A percentile compares a stretch with the other conserved stretches of the same genome.
These are phyloP conservation scores for Drosophila kambysellisi DNA, from an alignment of 2,888 invertebrate genomes.

Conservation along the genomic window DNA sequence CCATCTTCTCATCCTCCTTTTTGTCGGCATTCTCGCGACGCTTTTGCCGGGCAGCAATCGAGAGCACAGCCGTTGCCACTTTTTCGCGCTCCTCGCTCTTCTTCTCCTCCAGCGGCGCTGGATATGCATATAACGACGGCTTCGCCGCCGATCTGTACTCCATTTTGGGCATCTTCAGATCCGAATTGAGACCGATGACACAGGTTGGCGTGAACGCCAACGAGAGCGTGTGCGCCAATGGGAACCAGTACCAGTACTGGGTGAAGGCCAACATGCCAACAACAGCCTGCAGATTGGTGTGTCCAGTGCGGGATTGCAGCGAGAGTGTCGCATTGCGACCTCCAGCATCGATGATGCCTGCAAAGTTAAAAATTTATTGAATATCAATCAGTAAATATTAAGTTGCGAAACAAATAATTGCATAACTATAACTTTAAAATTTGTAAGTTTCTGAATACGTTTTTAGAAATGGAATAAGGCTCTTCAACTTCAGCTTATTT, in stretches of 20 bases:
- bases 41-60: slow-evolving; percentile 97
- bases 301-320: slow-evolving; percentile 97
- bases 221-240: slow-evolving; percentile 97
- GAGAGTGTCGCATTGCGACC: slow-evolving; percentile 98
- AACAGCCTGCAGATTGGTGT: slow-evolving; percentile 98
- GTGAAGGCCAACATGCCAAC: slow-evolving; percentile 99
- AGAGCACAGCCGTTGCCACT: slow-evolving; percentile 98
- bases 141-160: slow-evolving; percentile 96
- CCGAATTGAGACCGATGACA: slow-evolving; percentile 96
- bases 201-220: slow-evolving; percentile 98
- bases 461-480: neutral
- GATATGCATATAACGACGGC: slow-evolving; percentile 98
- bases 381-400: neutral
- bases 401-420: neutral
- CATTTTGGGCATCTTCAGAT: slow-evolving; percentile 96
- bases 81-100: slow-evolving; percentile 99
- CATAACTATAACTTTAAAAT: neutral
- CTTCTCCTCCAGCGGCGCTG: slow-evolving; percentile 98
- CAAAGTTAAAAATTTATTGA: neutral
- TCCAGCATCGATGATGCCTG: slow-evolving; percentile 92
- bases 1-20: slow-evolving; percentile 92
- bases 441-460: neutral
- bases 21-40: slow-evolving; percentile 91
- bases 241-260: slow-evolving; percentile 99
- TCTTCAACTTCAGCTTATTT: neutral